Evolutionary conservation across 2,113 vertebrate species (phyloP).

Genomic region (Spea multiplicata): DNA sequence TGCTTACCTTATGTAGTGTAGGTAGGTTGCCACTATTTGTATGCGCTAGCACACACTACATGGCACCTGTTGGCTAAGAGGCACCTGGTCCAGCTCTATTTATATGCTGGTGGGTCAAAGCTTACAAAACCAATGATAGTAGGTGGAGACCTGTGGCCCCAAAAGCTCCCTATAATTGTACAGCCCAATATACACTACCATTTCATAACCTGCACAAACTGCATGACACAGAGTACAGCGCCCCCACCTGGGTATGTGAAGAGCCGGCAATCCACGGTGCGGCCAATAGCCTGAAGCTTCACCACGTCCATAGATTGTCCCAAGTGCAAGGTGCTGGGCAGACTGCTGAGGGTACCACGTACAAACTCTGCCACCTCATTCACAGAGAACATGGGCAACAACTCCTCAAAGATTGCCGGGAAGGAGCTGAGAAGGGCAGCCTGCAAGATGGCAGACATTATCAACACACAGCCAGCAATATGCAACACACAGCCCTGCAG

Average conservation of each 20-base stretch:
- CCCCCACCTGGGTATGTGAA: slow-evolving; percentile 90
- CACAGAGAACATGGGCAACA: slow-evolving; percentile 96
- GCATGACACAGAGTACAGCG: not conserved
- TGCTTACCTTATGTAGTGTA: not conserved
- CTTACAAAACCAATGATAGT: too few relatives aligned
- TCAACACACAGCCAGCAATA: not conserved
- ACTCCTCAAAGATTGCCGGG: slow-evolving; percentile 93
- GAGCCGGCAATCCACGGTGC: slow-evolving; percentile 91
- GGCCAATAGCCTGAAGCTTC: slow-evolving; percentile 91
- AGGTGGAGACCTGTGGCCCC: too few relatives aligned
- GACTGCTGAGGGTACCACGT: slow-evolving; percentile 89
- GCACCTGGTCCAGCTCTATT: too few relatives aligned
- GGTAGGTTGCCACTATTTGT: too few relatives aligned
- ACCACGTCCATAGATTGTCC: slow-evolving; percentile 96
- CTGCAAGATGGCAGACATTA: slow-evolving; percentile 56
- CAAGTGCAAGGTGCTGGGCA: slow-evolving; percentile 92
- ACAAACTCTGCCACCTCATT: slow-evolving; percentile 96
- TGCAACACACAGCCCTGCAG: not conserved
- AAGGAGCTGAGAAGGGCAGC: slow-evolving; percentile 93
- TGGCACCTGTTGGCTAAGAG: too few relatives aligned
- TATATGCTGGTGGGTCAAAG: too few relatives aligned
- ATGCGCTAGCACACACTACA: too few relatives aligned
- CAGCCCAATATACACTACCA: not conserved
- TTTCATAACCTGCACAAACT: not conserved
- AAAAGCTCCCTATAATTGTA: too few relatives aligned